These are phyloP conservation scores for Mola mola DNA, from an alignment of 2,113 vertebrate genomes.

Conservation along the genomic window DNA sequence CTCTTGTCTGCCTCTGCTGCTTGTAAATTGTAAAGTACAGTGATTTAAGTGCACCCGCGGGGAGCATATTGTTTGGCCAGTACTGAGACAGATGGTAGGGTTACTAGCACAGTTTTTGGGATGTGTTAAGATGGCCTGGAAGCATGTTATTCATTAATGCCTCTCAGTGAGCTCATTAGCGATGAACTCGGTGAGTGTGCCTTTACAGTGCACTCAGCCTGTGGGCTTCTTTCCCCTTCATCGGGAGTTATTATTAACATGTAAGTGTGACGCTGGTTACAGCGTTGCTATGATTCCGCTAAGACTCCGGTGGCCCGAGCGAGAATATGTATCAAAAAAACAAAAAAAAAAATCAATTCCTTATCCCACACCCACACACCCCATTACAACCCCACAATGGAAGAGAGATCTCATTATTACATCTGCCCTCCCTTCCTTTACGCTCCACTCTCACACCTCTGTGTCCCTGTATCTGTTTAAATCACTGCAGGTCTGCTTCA, in stretches of 20 bases:
- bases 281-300: background rate
- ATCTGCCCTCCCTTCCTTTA: constrained; percentile 3
- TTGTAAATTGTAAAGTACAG: constrained; percentile 22
- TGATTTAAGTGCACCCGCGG: constrained; percentile 25
- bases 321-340: constrained; percentile 36
- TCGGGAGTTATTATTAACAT: constrained; percentile 32
- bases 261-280: constrained; percentile 4
- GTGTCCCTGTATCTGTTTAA: constrained; percentile 30
- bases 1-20: constrained; percentile 7
- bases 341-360: background rate
- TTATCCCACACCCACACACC: constrained; percentile 19
- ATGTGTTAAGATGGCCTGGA: constrained; percentile 51
- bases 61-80: constrained; percentile 14
- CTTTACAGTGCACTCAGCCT: constrained; percentile 7
- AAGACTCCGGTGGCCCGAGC: background rate
- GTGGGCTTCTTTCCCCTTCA: constrained; percentile 27
- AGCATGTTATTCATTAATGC: constrained; percentile 49
- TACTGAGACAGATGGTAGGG: constrained; percentile 39
- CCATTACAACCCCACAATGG: constrained; percentile 11
- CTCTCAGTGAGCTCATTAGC: constrained; percentile 51
- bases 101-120: constrained; percentile 44
- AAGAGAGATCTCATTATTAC: constrained; percentile 42
- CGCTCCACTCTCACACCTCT: constrained; percentile 1
- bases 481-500: constrained; percentile 14
- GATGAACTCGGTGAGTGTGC: constrained; percentile 19